A percentile compares a stretch with the other conserved stretches of the same genome.
These are phyloP conservation scores for Scaptomyza flava DNA, from an alignment of 2,888 invertebrate species.

Conservation along the genomic window DNA sequence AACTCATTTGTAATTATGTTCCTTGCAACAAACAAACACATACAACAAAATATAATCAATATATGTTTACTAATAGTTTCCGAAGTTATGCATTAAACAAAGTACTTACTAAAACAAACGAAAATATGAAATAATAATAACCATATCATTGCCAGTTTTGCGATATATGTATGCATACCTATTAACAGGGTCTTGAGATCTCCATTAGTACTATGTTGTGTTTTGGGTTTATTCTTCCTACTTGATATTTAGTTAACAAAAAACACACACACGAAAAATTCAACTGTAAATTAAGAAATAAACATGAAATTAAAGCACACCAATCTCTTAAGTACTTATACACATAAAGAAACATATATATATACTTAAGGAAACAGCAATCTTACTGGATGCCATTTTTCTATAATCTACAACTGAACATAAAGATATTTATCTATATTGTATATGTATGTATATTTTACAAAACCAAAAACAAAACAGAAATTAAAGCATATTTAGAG, in stretches of 20 bases:
- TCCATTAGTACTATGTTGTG: constrained; percentile 46
- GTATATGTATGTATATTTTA: constrained; percentile 77
- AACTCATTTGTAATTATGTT: constrained; percentile 83
- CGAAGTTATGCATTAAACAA: constrained; percentile 4
- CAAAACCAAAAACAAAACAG: constrained; percentile 42
- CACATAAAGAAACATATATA: constrained; percentile 28
- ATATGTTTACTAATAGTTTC: constrained; percentile 24
- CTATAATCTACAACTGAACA: constrained; percentile 69
- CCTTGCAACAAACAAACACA: constrained; percentile 62
- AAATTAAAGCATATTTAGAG: constrained; percentile 40
- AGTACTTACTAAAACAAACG: not conserved
- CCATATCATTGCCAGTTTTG: constrained; percentile 70
- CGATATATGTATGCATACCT: constrained; percentile 21
- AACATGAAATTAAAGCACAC: constrained; percentile 29
- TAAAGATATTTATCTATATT: constrained; percentile 66
- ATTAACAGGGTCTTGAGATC: constrained; percentile 46
- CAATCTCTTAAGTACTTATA: constrained; percentile 46
- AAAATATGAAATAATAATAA: constrained; percentile 55
- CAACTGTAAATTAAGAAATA: constrained; percentile 52
- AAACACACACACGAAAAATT: constrained; percentile 10
- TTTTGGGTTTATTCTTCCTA: constrained; percentile 35
- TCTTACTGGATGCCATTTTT: constrained; percentile 50
- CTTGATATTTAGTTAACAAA: constrained; percentile 47
- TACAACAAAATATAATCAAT: constrained; percentile 27
- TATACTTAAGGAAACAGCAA: constrained; percentile 35